These are phyloP conservation scores for Peromyscus melanophrys DNA, from an alignment of 2,797 vertebrate species.

Conservation along the genomic window DNA sequence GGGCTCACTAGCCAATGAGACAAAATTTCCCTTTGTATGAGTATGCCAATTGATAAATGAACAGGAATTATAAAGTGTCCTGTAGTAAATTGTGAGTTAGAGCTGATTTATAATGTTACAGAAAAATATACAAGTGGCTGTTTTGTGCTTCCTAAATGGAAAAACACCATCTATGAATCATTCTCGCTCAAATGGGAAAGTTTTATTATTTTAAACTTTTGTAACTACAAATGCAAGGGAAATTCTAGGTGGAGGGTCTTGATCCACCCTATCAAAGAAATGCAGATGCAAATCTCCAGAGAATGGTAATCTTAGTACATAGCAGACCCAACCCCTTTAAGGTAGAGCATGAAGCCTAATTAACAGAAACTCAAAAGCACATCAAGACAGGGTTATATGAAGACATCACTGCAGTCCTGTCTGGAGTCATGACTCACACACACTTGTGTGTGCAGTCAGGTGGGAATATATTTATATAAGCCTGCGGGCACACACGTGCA, in stretches of 20 bases:
- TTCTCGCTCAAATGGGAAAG: background rate
- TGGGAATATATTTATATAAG: background rate
- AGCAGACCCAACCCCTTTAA: background rate
- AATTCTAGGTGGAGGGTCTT: background rate
- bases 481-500: too few species aligned
- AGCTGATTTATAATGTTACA: background rate
- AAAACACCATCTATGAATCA: background rate
- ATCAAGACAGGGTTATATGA: background rate
- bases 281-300: background rate
- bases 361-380: background rate
- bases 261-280: background rate
- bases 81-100: background rate
- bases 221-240: background rate
- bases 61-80: background rate
- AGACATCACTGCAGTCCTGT: background rate
- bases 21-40: background rate
- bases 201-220: conserved; percentile 15
- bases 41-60: background rate
- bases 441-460: background rate
- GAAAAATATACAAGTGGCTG: background rate
- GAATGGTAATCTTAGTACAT: background rate
- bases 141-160: background rate
- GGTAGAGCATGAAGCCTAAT: background rate
- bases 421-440: background rate
- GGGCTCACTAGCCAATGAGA: background rate